Evolutionary conservation across 2,888 invertebrate genomes (phyloP).

Genomic region (Kuschelorhynchus macadamiae): DNA sequence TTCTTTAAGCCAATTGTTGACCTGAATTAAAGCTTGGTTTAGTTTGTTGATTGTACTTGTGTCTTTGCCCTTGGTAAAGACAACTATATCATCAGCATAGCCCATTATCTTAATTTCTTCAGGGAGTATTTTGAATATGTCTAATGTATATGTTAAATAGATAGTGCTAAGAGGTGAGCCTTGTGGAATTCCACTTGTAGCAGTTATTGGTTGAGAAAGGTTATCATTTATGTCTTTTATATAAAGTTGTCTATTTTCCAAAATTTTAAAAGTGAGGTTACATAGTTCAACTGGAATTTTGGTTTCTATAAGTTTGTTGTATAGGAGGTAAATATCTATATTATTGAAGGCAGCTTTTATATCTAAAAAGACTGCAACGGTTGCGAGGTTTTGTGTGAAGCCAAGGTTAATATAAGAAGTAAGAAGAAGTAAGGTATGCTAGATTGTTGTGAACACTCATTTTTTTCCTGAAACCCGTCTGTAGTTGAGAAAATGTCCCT

Average conservation of each 20-base stretch:
- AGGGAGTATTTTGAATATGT: background rate
- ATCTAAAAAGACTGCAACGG: no score
- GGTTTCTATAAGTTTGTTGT: background rate
- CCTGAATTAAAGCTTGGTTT: conserved; percentile 11
- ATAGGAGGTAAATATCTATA: no score
- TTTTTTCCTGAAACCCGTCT: no score
- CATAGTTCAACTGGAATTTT: background rate
- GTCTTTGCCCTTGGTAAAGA: background rate
- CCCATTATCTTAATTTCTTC: background rate
- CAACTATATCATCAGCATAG: conserved; percentile 26
- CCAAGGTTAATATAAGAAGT: no score
- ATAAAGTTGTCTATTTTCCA: background rate
- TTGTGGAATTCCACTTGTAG: conserved; percentile 17
- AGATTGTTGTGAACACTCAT: no score
- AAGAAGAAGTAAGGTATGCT: no score
- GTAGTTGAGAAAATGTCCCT: no score
- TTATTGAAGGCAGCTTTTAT: no score
- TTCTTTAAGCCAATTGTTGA: conserved; percentile 23
- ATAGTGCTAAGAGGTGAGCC: conserved; percentile 17
- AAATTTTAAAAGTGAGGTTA: background rate
- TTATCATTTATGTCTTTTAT: background rate
- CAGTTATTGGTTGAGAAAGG: background rate
- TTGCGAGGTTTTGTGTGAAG: no score
- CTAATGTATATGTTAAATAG: background rate
- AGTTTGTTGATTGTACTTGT: background rate